Evolutionary conservation across 2,113 vertebrate genomes (phyloP).

Genomic region (Lethenteron camtschaticum): DNA sequence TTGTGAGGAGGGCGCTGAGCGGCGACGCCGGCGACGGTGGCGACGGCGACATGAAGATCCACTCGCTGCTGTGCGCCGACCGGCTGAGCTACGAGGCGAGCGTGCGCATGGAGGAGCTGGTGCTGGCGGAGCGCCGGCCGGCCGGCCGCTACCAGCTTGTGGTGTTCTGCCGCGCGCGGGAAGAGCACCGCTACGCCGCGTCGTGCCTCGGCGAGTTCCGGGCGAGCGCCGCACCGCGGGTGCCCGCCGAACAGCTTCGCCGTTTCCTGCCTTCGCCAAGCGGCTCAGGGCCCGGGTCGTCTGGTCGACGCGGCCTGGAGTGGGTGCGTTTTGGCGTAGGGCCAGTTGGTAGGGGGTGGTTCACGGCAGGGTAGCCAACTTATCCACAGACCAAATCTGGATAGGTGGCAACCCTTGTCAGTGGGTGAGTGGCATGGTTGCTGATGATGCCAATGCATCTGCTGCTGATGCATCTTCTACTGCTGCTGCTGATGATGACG

Average conservation of each 20-base stretch:
- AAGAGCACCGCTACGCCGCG: conserved; percentile 57
- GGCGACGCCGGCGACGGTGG: not conserved
- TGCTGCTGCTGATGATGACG: not conserved
- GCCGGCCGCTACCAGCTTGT: conserved; percentile 29
- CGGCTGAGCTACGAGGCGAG: conserved; percentile 61
- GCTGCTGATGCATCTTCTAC: conserved; percentile 17
- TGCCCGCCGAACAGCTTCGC: too few species aligned
- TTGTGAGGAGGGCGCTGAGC: conserved; percentile 52
- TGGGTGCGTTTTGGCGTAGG: conserved; percentile 26
- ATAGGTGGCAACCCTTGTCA: not conserved
- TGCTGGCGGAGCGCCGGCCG: conserved; percentile 14
- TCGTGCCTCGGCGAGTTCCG: conserved; percentile 61
- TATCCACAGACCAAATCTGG: too few species aligned
- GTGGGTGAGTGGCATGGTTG: not conserved
- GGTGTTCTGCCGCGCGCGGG: conserved; percentile 45
- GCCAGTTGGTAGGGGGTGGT: not conserved
- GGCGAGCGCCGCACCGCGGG: conserved; percentile 42
- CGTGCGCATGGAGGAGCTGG: conserved; percentile 39
- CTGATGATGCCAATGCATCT: not conserved
- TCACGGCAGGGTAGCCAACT: not conserved
- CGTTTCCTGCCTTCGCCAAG: conserved; percentile 47
- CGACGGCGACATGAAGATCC: conserved; percentile 26
- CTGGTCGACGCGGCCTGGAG: conserved; percentile 51
- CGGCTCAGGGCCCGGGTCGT: conserved; percentile 42
- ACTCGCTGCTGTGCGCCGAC: conserved; percentile 51